phyloP scores from a whole-genome alignment of 2,888 invertebrate genomes.

The Trichogramma dendrolimi region DNA sequence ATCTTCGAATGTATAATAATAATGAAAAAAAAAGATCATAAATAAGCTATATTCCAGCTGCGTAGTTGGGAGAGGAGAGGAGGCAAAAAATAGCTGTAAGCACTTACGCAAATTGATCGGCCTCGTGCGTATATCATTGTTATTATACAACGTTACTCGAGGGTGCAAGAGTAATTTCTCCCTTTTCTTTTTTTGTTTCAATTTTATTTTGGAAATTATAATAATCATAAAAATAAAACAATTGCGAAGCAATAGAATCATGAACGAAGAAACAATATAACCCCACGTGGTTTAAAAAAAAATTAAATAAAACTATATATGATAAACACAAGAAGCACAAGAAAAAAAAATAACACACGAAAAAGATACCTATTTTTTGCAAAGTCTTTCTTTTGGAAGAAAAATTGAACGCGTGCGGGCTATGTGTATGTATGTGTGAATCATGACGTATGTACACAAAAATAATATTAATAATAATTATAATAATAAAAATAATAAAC shows the following conservation, averaged over 20 bases:
- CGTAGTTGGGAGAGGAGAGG: background rate
- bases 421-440: no score
- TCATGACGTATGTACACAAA: no score
- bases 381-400: conserved; percentile 24
- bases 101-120: conserved; percentile 6
- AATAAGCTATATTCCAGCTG: conserved; percentile 14
- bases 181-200: conserved; percentile 11
- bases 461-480: no score
- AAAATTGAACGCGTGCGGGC: background rate
- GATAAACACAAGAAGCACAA: conserved; percentile 15
- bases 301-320: background rate
- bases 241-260: conserved; percentile 24
- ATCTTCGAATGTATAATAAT: no score
- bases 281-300: background rate
- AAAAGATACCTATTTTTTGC: conserved; percentile 26
- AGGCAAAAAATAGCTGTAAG: background rate
- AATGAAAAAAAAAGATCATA: background rate
- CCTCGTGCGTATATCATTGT: background rate
- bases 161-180: background rate
- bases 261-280: conserved; percentile 10
- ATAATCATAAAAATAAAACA: conserved; percentile 11
- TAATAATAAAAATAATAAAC: no score
- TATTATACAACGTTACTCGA: conserved; percentile 3
- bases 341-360: conserved; percentile 11
- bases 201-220: background rate